phyloP scores from a whole-genome alignment of 2,888 invertebrate species.

The Mongoloraphidia duomilia region DNA sequence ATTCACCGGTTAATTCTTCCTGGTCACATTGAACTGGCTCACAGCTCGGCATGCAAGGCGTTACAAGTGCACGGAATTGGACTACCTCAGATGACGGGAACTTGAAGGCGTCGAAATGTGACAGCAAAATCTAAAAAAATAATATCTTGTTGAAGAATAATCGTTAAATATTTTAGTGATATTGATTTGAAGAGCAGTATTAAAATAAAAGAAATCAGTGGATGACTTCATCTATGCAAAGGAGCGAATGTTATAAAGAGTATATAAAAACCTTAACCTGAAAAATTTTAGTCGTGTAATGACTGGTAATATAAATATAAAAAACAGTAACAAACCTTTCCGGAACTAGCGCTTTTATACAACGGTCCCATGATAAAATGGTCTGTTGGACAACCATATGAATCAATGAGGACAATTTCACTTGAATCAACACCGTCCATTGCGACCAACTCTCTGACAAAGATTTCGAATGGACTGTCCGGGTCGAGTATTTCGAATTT shows the following conservation, averaged over 20 bases:
- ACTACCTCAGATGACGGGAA: slow-evolving; percentile 91
- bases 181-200: no score
- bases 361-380: slow-evolving; percentile 89
- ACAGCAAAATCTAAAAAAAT: slow-evolving; percentile 56
- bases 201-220: no score
- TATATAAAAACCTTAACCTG: no score
- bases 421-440: slow-evolving; percentile 89
- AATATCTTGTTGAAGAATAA: slow-evolving; percentile 1
- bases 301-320: no score
- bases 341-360: slow-evolving; percentile 63
- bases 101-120: slow-evolving; percentile 91
- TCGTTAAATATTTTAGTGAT: background rate
- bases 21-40: slow-evolving; percentile 84
- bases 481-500: slow-evolving; percentile 86
- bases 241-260: no score
- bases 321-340: slow-evolving; percentile 45
- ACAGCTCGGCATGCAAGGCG: slow-evolving; percentile 86
- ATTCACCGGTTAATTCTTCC: slow-evolving; percentile 68
- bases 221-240: no score
- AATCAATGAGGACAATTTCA: slow-evolving; percentile 84
- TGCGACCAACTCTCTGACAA: slow-evolving; percentile 84
- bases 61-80: slow-evolving; percentile 88
- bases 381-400: slow-evolving; percentile 84
- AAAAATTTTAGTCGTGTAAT: no score
- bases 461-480: slow-evolving; percentile 89